phyloP scores from a whole-genome alignment of 2,888 invertebrate species.

The Lasius fuliginosus region DNA sequence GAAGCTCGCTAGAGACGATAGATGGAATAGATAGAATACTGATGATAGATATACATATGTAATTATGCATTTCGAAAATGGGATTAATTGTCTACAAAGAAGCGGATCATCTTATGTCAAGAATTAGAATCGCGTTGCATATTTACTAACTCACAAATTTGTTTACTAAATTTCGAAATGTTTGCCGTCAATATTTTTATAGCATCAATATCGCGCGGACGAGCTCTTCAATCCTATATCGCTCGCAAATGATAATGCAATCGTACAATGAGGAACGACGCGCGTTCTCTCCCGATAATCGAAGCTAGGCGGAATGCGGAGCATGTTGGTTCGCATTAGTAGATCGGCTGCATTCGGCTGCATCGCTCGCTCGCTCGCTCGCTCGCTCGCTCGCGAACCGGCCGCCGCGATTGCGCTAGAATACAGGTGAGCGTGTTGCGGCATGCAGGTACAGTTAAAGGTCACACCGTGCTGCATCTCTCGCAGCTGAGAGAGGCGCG shows the following conservation, averaged over 20 bases:
- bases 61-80: not conserved
- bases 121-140: not conserved
- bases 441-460: slow-evolving; percentile 84
- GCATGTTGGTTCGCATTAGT: slow-evolving; percentile 58
- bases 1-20: not conserved
- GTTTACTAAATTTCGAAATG: not conserved
- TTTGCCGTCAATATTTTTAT: not conserved
- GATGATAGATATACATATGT: not conserved
- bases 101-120: not conserved
- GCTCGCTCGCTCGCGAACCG: slow-evolving; percentile 40
- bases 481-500: slow-evolving; percentile 52
- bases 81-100: not conserved
- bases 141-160: not conserved
- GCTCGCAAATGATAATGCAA: not conserved
- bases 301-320: slow-evolving; percentile 56
- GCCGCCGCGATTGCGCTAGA: slow-evolving; percentile 75
- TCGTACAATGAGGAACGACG: slow-evolving; percentile 28
- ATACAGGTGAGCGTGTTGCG: slow-evolving; percentile 80
- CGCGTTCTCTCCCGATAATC: slow-evolving; percentile 40
- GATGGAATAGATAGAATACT: not conserved
- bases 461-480: slow-evolving; percentile 81
- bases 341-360: slow-evolving; percentile 46
- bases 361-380: slow-evolving; percentile 7
- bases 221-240: slow-evolving; percentile 5
- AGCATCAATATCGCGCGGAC: not conserved